Evolutionary conservation across 2,888 invertebrate species (phyloP).

Genomic region (Erpobdella octoculata): DNA sequence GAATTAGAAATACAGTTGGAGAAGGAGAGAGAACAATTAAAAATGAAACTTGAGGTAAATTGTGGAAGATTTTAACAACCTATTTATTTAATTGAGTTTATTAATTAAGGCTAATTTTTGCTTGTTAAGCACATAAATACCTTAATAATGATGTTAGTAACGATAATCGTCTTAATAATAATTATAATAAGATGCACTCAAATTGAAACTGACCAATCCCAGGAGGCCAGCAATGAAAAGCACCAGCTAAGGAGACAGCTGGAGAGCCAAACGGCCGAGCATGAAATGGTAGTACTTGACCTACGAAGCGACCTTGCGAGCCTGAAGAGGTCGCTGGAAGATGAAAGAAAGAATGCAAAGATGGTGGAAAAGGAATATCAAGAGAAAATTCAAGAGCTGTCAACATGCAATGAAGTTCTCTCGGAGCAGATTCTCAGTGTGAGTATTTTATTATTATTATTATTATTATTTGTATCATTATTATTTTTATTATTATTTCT

Average conservation of each 20-base stretch:
- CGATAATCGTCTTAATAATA: background rate
- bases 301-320: background rate
- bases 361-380: background rate
- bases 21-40: background rate
- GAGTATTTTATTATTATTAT: background rate
- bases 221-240: constrained; percentile 10
- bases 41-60: background rate
- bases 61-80: too few species aligned
- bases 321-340: background rate
- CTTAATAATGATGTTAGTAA: background rate
- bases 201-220: background rate
- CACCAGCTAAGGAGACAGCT: background rate
- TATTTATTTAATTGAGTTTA: too few species aligned
- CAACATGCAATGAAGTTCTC: constrained; percentile 13
- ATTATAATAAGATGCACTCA: background rate
- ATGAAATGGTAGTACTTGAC: background rate
- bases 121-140: background rate
- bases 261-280: background rate
- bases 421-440: constrained; percentile 22
- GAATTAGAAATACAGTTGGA: background rate
- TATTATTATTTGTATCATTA: background rate
- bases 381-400: constrained; percentile 16
- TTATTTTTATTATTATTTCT: too few species aligned
- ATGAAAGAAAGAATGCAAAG: background rate
- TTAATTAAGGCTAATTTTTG: too few species aligned